Conservation (phyloP, 64 coral and sea anemone genomes). For the Pachyseris speciosa region DNA sequence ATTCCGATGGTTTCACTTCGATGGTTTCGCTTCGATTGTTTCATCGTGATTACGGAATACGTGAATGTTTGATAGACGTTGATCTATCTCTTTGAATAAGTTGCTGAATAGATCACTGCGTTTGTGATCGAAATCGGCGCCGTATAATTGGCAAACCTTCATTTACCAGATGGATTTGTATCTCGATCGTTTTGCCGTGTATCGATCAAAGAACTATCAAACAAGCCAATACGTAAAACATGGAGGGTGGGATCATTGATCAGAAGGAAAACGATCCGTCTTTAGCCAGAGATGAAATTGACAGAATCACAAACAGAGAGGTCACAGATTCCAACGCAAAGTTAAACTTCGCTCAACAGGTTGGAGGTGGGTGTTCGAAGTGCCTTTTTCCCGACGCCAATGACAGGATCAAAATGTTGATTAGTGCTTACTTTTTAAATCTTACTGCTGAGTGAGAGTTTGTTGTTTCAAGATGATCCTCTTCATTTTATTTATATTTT, state of each 20-base stretch:
- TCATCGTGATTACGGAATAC: not conserved
- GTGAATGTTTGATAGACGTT: not conserved
- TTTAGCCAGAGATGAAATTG: not conserved
- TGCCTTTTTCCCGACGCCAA: no score
- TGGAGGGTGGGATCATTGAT: not conserved
- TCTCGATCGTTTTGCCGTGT: not conserved
- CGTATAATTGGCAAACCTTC: not conserved
- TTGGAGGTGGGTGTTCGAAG: not conserved
- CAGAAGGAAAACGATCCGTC: constrained; percentile 33
- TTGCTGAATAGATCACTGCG: not conserved
- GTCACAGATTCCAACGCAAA: not conserved
- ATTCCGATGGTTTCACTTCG: not conserved
- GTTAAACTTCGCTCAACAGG: not conserved
- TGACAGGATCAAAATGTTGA: no score
- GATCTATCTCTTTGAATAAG: not conserved
- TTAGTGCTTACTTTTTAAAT: no score
- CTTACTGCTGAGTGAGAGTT: no score
- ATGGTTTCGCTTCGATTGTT: not conserved
- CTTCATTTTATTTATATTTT: no score
- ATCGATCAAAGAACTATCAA: not conserved
- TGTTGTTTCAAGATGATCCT: no score
- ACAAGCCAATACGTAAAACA: not conserved
- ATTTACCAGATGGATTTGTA: not conserved
- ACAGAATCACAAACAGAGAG: not conserved
- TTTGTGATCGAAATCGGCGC: not conserved